Evolutionary conservation across 2,888 invertebrate genomes (phyloP).

Genomic region (Andrena hattorfiana): DNA sequence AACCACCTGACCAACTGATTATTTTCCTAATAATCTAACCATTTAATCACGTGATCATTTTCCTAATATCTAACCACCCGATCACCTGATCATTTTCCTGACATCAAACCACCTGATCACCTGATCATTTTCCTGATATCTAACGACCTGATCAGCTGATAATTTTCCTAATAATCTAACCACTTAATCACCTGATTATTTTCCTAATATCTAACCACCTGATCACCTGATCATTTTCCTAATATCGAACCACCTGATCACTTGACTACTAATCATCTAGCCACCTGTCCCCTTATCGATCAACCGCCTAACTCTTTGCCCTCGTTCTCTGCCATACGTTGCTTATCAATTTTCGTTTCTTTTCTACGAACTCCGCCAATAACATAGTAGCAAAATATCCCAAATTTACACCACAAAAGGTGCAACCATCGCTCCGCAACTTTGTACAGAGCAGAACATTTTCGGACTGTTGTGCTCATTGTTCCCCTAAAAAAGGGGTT

Average conservation of each 20-base stretch:
- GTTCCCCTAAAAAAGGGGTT: neutral
- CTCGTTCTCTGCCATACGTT: neutral
- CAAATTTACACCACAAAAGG: neutral
- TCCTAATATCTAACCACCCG: neutral
- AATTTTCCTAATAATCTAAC: neutral
- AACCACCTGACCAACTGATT: neutral
- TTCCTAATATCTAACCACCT: no score
- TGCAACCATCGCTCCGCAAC: neutral
- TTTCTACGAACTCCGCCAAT: neutral
- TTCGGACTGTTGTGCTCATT: neutral
- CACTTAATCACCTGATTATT: neutral
- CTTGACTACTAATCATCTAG: neutral
- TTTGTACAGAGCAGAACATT: neutral
- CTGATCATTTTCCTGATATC: neutral
- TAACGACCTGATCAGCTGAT: neutral
- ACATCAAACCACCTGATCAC: no score
- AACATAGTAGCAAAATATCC: neutral
- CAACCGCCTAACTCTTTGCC: neutral
- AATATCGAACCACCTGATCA: no score
- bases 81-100: neutral
- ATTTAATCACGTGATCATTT: no score
- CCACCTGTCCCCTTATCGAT: neutral
- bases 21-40: neutral
- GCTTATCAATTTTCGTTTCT: neutral
- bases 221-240: no score